phyloP scores from a whole-genome alignment of 2,888 invertebrate genomes.

The Choreutis nemorana region DNA sequence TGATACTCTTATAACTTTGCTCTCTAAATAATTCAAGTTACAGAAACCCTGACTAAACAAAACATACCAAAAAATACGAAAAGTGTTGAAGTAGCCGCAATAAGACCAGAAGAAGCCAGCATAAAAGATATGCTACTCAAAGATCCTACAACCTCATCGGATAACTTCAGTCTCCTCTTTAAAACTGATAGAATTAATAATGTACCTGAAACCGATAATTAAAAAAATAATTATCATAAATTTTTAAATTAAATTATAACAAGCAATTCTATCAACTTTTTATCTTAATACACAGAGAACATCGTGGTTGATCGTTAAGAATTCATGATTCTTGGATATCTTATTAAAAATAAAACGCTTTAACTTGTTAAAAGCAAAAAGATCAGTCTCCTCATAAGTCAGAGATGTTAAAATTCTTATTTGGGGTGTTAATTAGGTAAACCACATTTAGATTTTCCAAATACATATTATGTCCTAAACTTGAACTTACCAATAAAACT shows the following conservation, averaged over 20 bases:
- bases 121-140: constrained; percentile 45
- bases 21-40: constrained; percentile 3
- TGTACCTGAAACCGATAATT: constrained; percentile 49
- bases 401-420: not conserved
- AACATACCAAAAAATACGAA: constrained; percentile 42
- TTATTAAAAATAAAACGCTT: not conserved
- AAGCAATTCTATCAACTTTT: too few species aligned
- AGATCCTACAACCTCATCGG: constrained; percentile 47
- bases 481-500: constrained; percentile 44
- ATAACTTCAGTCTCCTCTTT: constrained; percentile 34
- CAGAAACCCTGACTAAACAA: not conserved
- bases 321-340: not conserved
- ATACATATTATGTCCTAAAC: not conserved
- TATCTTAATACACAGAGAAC: too few species aligned
- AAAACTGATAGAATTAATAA: constrained; percentile 45
- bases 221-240: too few species aligned
- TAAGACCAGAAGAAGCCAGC: constrained; percentile 37
- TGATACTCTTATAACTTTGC: too few species aligned
- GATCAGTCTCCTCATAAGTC: not conserved
- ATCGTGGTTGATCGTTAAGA: too few species aligned
- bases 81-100: constrained; percentile 31
- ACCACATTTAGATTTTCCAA: too few species aligned
- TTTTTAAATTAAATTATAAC: too few species aligned
- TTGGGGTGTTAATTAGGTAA: not conserved
- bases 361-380: too few species aligned